Percentiles rank a stretch among this genome's conserved stretches.
Evolutionary conservation across 2,113 vertebrate species (phyloP).

Genomic region (Ictalurus punctatus): DNA sequence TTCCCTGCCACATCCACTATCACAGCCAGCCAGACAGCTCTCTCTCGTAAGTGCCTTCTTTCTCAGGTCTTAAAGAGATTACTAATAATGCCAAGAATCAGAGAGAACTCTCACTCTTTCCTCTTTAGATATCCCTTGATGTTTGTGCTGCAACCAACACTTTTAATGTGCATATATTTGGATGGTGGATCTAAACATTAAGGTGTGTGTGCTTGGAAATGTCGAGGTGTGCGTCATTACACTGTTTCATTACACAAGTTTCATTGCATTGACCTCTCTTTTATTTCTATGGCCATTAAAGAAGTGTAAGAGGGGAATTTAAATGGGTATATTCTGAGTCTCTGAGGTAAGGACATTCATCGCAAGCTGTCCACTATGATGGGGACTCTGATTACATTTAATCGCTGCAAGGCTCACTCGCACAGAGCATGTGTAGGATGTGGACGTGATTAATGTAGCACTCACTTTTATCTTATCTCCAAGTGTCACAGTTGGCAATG

Average conservation of each 20-base stretch:
- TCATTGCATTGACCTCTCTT: constrained; percentile 7
- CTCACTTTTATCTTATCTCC: constrained; percentile 50
- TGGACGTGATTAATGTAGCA: constrained; percentile 49
- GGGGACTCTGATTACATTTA: constrained; percentile 54
- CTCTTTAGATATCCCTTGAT: constrained; percentile 24
- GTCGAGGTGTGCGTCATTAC: constrained; percentile 16
- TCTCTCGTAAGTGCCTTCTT: constrained; percentile 24
- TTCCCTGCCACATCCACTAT: constrained; percentile 37
- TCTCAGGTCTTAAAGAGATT: constrained; percentile 49
- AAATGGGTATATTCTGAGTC: constrained; percentile 39
- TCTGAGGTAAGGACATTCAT: constrained; percentile 35
- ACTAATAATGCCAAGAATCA: constrained; percentile 37
- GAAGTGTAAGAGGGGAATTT: background rate
- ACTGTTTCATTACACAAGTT: constrained; percentile 9
- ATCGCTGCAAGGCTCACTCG: constrained; percentile 27
- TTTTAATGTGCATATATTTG: constrained; percentile 30
- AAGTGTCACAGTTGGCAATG: constrained; percentile 26
- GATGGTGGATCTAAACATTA: constrained; percentile 7
- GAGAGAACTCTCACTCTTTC: constrained; percentile 20
- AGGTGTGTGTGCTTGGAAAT: constrained; percentile 33
- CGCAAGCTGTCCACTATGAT: constrained; percentile 42
- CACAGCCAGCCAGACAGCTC: constrained; percentile 35
- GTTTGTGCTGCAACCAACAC: constrained; percentile 39
- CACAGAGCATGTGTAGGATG: constrained; percentile 46
- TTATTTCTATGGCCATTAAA: constrained; percentile 39